These are phyloP conservation scores for Chelonia mydas DNA, from an alignment of 2,797 vertebrate genomes.

Conservation along the genomic window DNA sequence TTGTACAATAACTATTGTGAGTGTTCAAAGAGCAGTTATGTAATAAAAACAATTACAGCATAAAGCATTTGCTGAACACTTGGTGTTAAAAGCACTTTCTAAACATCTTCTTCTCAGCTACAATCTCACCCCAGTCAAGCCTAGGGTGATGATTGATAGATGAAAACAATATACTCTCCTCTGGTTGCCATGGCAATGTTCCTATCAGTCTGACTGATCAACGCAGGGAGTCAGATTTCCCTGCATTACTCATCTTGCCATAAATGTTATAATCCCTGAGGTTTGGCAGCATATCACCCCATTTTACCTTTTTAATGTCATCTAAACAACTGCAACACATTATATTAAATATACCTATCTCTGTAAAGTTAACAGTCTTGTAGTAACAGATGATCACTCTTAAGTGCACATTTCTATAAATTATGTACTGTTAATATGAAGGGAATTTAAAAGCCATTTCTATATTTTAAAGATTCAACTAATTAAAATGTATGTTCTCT, in stretches of 20 bases:
- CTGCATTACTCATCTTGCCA: slow-evolving; percentile 12
- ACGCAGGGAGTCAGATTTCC: neutral
- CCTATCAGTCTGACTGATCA: slow-evolving; percentile 25
- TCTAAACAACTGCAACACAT: neutral
- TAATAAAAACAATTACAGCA: neutral
- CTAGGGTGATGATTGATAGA: neutral
- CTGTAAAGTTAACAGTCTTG: neutral
- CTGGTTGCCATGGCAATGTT: neutral
- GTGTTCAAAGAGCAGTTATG: neutral
- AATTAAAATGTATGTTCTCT: neutral
- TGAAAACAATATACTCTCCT: slow-evolving; percentile 6
- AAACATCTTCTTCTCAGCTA: neutral
- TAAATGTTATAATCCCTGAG: neutral
- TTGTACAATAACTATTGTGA: neutral
- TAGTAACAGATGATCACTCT: accelerated
- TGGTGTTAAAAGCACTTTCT: neutral
- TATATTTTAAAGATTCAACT: neutral
- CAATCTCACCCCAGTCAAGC: neutral
- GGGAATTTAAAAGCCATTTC: neutral
- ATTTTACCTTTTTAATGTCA: neutral
- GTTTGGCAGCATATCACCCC: neutral
- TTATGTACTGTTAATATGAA: neutral
- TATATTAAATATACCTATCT: neutral
- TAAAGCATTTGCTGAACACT: neutral
- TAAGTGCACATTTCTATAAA: accelerated